Percentiles rank a stretch among this genome's conserved stretches.
These are phyloP conservation scores for Ceyx cyanopectus DNA, from an alignment of 2,113 vertebrate species.

Conservation along the genomic window DNA sequence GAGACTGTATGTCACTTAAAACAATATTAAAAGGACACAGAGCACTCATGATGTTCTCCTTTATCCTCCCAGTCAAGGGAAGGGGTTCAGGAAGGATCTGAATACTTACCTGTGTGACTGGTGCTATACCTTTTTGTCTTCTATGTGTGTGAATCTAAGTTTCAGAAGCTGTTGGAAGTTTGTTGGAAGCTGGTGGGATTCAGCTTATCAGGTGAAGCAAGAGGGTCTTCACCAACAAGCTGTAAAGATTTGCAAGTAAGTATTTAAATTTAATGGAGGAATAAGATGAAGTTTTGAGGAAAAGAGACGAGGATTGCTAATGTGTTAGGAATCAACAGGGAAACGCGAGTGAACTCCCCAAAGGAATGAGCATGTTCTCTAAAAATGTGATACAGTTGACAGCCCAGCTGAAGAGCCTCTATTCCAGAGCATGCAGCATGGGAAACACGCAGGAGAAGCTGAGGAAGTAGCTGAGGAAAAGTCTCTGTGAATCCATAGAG, in stretches of 20 bases:
- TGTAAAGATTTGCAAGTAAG: background rate
- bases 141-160: fast-evolving
- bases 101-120: background rate
- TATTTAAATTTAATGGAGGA: background rate
- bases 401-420: background rate
- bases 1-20: background rate
- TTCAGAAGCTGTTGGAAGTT: background rate
- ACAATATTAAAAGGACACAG: background rate
- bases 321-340: background rate
- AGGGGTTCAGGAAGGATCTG: background rate
- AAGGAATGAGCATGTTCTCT: background rate
- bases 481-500: background rate
- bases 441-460: background rate
- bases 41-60: background rate
- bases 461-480: background rate
- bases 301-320: background rate
- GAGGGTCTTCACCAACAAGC: background rate
- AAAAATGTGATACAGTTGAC: fast-evolving
- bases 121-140: background rate
- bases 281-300: background rate
- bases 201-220: background rate
- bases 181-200: background rate
- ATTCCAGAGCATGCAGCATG: too few species aligned
- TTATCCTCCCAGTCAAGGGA: background rate
- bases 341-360: background rate